Conservation (phyloP, 2,888 invertebrate species). For the Agrochola litura region DNA sequence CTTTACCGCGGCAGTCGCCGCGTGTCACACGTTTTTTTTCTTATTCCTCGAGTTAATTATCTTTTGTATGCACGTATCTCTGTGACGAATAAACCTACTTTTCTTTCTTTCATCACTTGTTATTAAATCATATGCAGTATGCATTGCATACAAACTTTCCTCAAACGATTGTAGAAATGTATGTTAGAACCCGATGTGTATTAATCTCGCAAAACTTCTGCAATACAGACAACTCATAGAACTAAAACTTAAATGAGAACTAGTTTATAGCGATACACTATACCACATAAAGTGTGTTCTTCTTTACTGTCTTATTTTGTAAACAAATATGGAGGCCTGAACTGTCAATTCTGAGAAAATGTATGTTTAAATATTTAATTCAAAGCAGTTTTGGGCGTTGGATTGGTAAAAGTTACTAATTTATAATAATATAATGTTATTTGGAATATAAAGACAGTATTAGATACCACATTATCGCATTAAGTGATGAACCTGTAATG, state of each 20-base stretch:
- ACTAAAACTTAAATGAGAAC: constrained; percentile 34
- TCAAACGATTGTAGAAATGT: neutral
- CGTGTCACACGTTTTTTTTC: too few relatives aligned
- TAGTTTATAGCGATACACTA: constrained; percentile 19
- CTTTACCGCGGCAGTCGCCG: too few relatives aligned
- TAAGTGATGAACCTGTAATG: too few relatives aligned
- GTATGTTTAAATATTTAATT: neutral
- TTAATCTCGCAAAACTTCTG: constrained; percentile 45
- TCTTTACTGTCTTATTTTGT: neutral
- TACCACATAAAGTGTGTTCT: neutral
- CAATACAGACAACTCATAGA: constrained; percentile 17
- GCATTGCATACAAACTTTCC: constrained; percentile 13
- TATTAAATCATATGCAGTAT: neutral
- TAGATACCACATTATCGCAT: too few relatives aligned
- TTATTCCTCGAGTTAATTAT: too few relatives aligned
- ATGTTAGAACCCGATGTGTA: constrained; percentile 12
- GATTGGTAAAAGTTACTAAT: neutral
- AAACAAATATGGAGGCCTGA: constrained; percentile 8
- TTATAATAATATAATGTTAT: too few relatives aligned
- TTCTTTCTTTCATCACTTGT: too few relatives aligned
- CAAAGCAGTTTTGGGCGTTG: neutral
- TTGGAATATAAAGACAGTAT: too few relatives aligned
- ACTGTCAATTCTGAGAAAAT: neutral
- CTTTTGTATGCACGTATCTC: too few relatives aligned
- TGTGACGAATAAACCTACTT: too few relatives aligned